phyloP scores from a whole-genome alignment of 1,140 invertebrate genomes.

The Limonius californicus region DNA sequence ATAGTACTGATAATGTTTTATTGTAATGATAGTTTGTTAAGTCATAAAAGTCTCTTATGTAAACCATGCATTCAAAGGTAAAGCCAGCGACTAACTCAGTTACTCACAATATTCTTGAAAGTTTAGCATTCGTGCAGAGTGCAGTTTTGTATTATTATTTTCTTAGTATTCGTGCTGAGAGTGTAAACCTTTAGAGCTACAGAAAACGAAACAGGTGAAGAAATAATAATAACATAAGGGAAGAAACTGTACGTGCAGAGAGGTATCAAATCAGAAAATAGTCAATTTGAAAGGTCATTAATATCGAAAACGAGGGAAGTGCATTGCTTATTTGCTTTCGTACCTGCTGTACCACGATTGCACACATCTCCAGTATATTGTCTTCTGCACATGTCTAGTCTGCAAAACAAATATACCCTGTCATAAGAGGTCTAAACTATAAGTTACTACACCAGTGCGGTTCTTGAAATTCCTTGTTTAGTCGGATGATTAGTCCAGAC shows the following conservation, averaged over 20 bases:
- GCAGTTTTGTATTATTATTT: neutral
- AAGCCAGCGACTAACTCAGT: neutral
- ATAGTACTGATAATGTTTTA: too few relatives aligned
- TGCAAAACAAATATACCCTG: slow-evolving; percentile 55
- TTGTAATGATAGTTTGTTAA: too few relatives aligned
- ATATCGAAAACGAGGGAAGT: slow-evolving; percentile 5
- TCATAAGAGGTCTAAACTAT: slow-evolving; percentile 23
- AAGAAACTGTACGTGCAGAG: neutral
- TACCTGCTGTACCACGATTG: slow-evolving; percentile 97
- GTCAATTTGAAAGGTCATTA: neutral
- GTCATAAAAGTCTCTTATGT: too few relatives aligned
- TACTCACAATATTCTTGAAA: neutral
- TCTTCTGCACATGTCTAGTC: slow-evolving; percentile 98
- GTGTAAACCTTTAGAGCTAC: slow-evolving; percentile 1
- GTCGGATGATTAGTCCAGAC: slow-evolving; percentile 1
- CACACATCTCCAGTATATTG: slow-evolving; percentile 90
- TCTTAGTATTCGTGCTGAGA: slow-evolving; percentile 5
- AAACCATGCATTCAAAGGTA: too few relatives aligned
- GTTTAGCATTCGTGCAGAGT: neutral
- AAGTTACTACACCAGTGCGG: neutral
- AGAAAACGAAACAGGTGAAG: neutral
- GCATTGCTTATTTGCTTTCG: slow-evolving; percentile 16
- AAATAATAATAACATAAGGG: neutral
- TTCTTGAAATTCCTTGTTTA: neutral
- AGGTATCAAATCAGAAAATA: neutral